A percentile compares a stretch with the other conserved stretches of the same genome.
phyloP scores from a whole-genome alignment of 2,797 vertebrate species.

The Tachyglossus aculeatus region DNA sequence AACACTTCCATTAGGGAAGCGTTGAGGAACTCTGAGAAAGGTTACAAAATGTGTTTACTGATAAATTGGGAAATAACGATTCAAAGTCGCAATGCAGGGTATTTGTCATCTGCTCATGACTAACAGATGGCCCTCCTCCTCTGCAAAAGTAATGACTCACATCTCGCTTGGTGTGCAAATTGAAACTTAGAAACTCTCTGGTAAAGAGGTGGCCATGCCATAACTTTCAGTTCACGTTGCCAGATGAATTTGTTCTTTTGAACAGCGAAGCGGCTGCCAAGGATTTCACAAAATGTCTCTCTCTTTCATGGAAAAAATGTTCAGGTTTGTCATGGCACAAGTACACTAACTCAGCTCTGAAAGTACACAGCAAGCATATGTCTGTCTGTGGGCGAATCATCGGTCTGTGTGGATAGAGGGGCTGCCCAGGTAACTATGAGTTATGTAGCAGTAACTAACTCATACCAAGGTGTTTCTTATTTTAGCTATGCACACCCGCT shows the following conservation, averaged over 20 bases:
- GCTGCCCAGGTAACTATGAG: neutral
- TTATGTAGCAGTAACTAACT: neutral
- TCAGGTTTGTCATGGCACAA: neutral
- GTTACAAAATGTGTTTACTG: constrained; percentile 81
- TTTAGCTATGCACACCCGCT: constrained; percentile 10
- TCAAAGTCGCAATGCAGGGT: constrained; percentile 71
- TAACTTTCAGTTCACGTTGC: constrained; percentile 40
- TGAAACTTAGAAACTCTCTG: constrained; percentile 54
- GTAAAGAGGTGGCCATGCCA: constrained; percentile 57
- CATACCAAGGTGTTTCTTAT: constrained; percentile 10
- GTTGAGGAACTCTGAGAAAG: constrained; percentile 57
- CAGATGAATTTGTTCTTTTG: constrained; percentile 32
- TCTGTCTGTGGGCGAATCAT: neutral
- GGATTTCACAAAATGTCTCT: constrained; percentile 47
- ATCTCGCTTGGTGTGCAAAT: constrained; percentile 59
- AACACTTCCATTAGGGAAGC: constrained; percentile 59
- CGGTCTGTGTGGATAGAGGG: neutral
- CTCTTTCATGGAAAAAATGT: neutral
- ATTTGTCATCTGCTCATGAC: constrained; percentile 82
- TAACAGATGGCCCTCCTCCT: constrained; percentile 79
- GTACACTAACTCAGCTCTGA: neutral
- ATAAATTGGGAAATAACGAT: constrained; percentile 76
- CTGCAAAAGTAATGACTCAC: constrained; percentile 70
- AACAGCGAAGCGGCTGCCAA: neutral
- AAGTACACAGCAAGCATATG: neutral